A percentile compares a stretch with the other conserved stretches of the same genome.
Evolutionary conservation across 2,797 vertebrate species (phyloP).

Genomic region (Apodemus agrarius): DNA sequence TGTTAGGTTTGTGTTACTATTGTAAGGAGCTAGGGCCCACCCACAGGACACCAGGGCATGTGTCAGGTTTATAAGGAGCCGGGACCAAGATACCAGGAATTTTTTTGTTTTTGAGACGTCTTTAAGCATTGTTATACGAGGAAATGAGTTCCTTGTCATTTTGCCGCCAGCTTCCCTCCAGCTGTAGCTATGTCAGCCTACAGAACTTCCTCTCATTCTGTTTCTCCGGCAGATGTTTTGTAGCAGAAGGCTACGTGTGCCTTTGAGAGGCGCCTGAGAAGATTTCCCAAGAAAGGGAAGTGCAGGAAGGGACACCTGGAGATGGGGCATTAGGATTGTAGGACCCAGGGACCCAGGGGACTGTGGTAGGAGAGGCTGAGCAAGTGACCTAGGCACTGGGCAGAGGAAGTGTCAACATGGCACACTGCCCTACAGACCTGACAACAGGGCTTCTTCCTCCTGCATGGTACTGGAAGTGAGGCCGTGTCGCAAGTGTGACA

Average conservation of each 20-base stretch:
- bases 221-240: not conserved
- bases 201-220: not conserved
- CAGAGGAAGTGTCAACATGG: constrained; percentile 40
- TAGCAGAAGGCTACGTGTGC: not conserved
- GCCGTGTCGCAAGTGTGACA: not conserved
- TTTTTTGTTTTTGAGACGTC: not conserved
- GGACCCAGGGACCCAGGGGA: not conserved
- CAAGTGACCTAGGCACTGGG: not conserved
- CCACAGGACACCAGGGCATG: not conserved
- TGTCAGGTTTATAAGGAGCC: not conserved
- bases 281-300: constrained; percentile 39
- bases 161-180: not conserved
- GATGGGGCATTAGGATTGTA: not conserved
- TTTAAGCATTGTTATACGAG: not conserved
- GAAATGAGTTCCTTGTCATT: not conserved
- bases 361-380: not conserved
- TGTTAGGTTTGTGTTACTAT: not conserved
- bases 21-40: not conserved
- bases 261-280: not conserved
- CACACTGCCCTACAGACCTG: not conserved
- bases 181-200: not conserved
- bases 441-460: constrained; percentile 33
- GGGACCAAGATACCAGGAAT: not conserved
- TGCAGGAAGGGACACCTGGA: not conserved
- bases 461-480: constrained; percentile 11